These are phyloP conservation scores for Ditylenchus dipsaci DNA, from an alignment of 1,140 invertebrate genomes.

Conservation along the genomic window DNA sequence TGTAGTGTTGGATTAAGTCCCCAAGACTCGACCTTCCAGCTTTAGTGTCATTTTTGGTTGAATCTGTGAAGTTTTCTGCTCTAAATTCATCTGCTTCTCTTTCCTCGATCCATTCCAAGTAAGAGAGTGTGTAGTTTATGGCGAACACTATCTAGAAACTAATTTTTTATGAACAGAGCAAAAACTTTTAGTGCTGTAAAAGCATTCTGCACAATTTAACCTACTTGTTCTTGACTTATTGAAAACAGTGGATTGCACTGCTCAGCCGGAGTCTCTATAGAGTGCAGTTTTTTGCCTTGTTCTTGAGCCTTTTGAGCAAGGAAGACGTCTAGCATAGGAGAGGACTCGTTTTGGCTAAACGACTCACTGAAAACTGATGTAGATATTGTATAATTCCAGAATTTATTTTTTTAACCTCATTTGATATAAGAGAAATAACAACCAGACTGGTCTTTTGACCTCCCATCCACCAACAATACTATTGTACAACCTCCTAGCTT, in stretches of 20 bases:
- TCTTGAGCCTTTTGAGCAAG: slow-evolving; percentile 32
- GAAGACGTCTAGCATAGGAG: slow-evolving; percentile 36
- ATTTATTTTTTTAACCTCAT: slow-evolving; percentile 16
- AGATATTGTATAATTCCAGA: neutral
- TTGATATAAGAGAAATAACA: slow-evolving; percentile 41
- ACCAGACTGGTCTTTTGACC: slow-evolving; percentile 31
- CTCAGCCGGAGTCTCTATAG: slow-evolving; percentile 35
- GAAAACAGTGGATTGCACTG: slow-evolving; percentile 40
- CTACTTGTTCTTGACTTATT: slow-evolving; percentile 30
- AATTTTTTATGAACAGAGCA: neutral
- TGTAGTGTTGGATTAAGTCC: slow-evolving; percentile 26
- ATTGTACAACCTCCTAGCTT: slow-evolving; percentile 2
- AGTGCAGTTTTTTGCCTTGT: slow-evolving; percentile 35
- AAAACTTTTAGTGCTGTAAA: slow-evolving; percentile 1
- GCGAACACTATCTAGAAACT: slow-evolving; percentile 34
- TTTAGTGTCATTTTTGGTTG: neutral
- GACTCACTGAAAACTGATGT: neutral
- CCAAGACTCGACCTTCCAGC: slow-evolving; percentile 13
- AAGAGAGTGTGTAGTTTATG: slow-evolving; percentile 44
- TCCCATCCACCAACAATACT: slow-evolving; percentile 33
- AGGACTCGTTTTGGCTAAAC: neutral
- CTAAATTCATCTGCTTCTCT: neutral
- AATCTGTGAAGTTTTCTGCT: neutral
- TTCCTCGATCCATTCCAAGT: slow-evolving; percentile 39
- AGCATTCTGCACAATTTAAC: neutral